A percentile compares a stretch with the other conserved stretches of the same genome.
These are phyloP conservation scores for Fratercula arctica DNA, from an alignment of 2,797 vertebrate species.

Conservation along the genomic window DNA sequence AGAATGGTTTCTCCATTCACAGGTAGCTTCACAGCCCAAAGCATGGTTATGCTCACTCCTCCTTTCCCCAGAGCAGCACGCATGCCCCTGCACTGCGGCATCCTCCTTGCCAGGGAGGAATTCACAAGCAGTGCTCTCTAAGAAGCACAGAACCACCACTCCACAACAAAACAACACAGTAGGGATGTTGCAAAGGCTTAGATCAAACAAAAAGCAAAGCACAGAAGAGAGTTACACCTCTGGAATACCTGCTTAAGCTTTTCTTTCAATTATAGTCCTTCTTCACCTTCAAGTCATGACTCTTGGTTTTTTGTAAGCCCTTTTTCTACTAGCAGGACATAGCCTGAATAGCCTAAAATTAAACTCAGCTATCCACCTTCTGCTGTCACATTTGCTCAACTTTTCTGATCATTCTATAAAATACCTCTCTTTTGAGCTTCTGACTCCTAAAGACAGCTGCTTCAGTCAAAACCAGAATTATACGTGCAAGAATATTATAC, in stretches of 20 bases:
- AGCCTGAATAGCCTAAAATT: not conserved
- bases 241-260: not conserved
- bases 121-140: not conserved
- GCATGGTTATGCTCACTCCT: not conserved
- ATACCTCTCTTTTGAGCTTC: not conserved
- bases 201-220: not conserved
- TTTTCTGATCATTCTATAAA: not conserved
- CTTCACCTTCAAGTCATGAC: not conserved
- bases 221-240: not conserved
- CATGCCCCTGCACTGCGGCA: fast-evolving
- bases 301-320: not conserved
- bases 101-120: not conserved
- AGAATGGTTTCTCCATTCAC: not conserved
- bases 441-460: not conserved
- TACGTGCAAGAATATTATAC: not conserved
- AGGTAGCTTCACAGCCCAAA: not conserved
- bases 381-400: not conserved
- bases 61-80: not conserved
- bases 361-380: not conserved
- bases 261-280: not conserved
- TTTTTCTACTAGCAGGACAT: not conserved
- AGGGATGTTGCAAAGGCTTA: not conserved
- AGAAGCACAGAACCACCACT: not conserved
- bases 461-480: not conserved
- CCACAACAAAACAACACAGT: not conserved